phyloP scores from a whole-genome alignment of 2,888 invertebrate genomes.

The Oasisia sp. region DNA sequence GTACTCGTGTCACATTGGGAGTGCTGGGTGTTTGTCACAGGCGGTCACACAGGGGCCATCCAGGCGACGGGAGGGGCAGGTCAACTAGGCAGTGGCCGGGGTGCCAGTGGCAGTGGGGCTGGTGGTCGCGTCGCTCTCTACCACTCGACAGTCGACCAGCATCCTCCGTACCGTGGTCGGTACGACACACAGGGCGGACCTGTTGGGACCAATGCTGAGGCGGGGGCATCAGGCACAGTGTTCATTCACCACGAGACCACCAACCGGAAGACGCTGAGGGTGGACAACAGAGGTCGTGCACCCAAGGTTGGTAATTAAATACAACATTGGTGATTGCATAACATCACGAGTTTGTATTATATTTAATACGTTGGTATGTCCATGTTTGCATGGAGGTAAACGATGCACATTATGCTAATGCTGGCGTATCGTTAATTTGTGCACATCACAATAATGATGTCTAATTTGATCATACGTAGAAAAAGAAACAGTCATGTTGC shows the following conservation, averaged over 20 bases:
- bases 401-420: not conserved
- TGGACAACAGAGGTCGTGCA: conserved; percentile 46
- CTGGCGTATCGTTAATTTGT: not conserved
- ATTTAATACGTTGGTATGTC: not conserved
- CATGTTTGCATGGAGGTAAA: not conserved
- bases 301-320: conserved; percentile 18
- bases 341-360: not conserved
- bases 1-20: not conserved
- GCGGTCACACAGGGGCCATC: conserved; percentile 53
- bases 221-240: conserved; percentile 51
- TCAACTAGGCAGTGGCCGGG: conserved; percentile 35
- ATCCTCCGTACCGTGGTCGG: conserved; percentile 48
- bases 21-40: conserved; percentile 36
- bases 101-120: conserved; percentile 44
- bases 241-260: conserved; percentile 43
- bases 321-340: not conserved
- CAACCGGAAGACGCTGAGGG: conserved; percentile 39
- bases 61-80: conserved; percentile 49
- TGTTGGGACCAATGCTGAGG: conserved; percentile 42
- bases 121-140: conserved; percentile 51
- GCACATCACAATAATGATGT: too few relatives aligned
- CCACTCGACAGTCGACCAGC: conserved; percentile 45
- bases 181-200: conserved; percentile 46
- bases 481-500: too few relatives aligned
- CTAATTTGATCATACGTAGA: too few relatives aligned